Conservation (phyloP, 2,888 invertebrate genomes). For the Pherbina coryleti region DNA sequence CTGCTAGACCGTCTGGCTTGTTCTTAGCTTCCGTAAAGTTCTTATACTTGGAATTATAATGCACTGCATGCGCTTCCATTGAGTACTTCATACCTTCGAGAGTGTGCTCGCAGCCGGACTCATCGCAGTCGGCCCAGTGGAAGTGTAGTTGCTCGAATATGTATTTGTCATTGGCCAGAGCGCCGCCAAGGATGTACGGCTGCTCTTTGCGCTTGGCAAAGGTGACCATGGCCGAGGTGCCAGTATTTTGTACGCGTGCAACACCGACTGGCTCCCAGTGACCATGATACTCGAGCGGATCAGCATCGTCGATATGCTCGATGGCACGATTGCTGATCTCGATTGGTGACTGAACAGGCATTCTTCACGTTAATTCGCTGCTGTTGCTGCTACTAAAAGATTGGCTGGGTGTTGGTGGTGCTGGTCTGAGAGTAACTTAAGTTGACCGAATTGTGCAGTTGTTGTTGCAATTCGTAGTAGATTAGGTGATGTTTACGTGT, state of each 20-base stretch:
- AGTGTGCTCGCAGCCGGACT: slow-evolving; percentile 84
- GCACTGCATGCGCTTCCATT: slow-evolving; percentile 84
- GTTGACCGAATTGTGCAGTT: slow-evolving; percentile 12
- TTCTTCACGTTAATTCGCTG: slow-evolving; percentile 45
- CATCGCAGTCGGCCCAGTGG: slow-evolving; percentile 83
- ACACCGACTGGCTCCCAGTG: slow-evolving; percentile 69
- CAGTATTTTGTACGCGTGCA: slow-evolving; percentile 68
- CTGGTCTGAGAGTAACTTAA: slow-evolving; percentile 31
- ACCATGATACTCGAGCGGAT: slow-evolving; percentile 69
- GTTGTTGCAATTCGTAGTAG: neutral
- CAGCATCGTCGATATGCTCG: slow-evolving; percentile 68
- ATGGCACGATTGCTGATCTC: slow-evolving; percentile 68
- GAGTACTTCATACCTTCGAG: slow-evolving; percentile 81
- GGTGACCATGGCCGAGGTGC: slow-evolving; percentile 73
- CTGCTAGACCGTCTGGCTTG: slow-evolving; percentile 79
- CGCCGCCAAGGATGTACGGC: slow-evolving; percentile 76
- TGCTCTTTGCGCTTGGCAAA: slow-evolving; percentile 73
- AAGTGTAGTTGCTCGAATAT: slow-evolving; percentile 85
- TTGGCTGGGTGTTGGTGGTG: neutral
- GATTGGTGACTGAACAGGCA: slow-evolving; percentile 70
- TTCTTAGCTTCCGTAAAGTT: slow-evolving; percentile 76
- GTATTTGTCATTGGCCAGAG: slow-evolving; percentile 75
- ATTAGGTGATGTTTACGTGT: slow-evolving; percentile 61
- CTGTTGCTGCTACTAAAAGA: slow-evolving; percentile 27
- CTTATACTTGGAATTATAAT: slow-evolving; percentile 79